Conservation (phyloP, 2,888 invertebrate genomes). For the Drosophila meridionalis region DNA sequence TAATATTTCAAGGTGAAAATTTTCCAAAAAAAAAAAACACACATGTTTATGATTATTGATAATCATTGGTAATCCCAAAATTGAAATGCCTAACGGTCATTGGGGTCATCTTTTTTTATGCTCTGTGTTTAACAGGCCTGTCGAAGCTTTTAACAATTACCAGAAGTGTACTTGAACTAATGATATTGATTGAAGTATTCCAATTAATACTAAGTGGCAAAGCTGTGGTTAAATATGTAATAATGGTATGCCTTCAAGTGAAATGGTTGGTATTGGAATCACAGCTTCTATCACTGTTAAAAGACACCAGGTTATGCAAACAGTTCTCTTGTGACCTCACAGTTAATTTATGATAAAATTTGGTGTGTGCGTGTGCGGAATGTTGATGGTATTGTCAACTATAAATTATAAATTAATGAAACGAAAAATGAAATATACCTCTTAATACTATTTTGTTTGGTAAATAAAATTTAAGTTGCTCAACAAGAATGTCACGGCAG, state of each 20-base stretch:
- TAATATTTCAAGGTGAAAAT: slow-evolving; percentile 33
- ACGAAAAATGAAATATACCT: too few relatives aligned
- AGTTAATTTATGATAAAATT: too few relatives aligned
- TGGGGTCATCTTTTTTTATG: neutral
- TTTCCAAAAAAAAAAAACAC: slow-evolving; percentile 9
- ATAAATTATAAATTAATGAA: too few relatives aligned
- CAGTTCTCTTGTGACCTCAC: too few relatives aligned
- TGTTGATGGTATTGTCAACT: too few relatives aligned
- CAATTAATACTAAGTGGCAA: neutral
- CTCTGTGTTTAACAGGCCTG: slow-evolving; percentile 7
- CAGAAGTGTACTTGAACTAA: neutral
- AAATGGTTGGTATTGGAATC: neutral
- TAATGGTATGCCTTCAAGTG: neutral
- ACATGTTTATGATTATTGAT: slow-evolving; percentile 27
- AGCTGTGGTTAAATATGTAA: too few relatives aligned
- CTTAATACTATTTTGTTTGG: too few relatives aligned
- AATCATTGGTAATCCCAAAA: slow-evolving; percentile 9
- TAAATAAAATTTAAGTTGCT: too few relatives aligned
- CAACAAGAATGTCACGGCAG: too few relatives aligned
- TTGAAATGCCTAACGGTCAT: slow-evolving; percentile 15
- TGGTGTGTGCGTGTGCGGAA: too few relatives aligned
- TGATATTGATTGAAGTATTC: neutral
- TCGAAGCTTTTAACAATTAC: neutral
- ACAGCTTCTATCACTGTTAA: neutral
- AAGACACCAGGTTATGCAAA: too few relatives aligned